Conservation (phyloP, 2,113 vertebrate genomes). For the Macquaria ambigua region DNA sequence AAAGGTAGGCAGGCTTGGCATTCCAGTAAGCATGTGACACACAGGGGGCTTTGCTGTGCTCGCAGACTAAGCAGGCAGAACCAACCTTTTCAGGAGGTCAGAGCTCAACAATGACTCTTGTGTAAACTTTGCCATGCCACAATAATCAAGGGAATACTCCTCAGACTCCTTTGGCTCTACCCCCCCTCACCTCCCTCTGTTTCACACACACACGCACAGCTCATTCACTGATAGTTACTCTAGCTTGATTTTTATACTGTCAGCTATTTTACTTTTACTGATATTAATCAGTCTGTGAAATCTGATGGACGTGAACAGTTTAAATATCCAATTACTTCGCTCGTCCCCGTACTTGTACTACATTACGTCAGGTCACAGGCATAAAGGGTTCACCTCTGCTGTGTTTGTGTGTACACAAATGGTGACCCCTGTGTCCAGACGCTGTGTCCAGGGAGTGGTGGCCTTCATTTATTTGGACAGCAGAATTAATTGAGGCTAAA, state of each 20-base stretch:
- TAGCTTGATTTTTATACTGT: background rate
- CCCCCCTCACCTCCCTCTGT: background rate
- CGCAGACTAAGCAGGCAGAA: constrained; percentile 77
- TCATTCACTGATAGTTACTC: constrained; percentile 9
- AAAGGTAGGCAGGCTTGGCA: constrained; percentile 80
- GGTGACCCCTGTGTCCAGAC: constrained; percentile 88
- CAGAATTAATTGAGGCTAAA: constrained; percentile 95
- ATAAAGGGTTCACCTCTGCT: constrained; percentile 65
- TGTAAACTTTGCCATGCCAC: constrained; percentile 83
- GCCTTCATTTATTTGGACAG: constrained; percentile 95
- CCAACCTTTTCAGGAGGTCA: constrained; percentile 76
- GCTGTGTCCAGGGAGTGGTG: constrained; percentile 84
- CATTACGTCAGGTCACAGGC: constrained; percentile 60
- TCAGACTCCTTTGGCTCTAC: constrained; percentile 29
- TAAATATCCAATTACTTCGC: constrained; percentile 17
- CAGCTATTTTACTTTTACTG: background rate
- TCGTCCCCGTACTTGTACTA: constrained; percentile 29
- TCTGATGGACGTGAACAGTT: constrained; percentile 8
- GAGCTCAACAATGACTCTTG: constrained; percentile 81
- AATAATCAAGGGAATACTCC: constrained; percentile 75
- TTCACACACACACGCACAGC: background rate
- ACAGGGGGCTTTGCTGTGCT: constrained; percentile 66
- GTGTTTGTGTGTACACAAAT: constrained; percentile 83
- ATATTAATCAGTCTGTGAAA: constrained; percentile 1
- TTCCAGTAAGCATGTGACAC: constrained; percentile 84